Percentiles rank a stretch among this genome's conserved stretches.
These are phyloP conservation scores for Ornithoptera alexandrae DNA, from an alignment of 2,888 invertebrate genomes.

Conservation along the genomic window DNA sequence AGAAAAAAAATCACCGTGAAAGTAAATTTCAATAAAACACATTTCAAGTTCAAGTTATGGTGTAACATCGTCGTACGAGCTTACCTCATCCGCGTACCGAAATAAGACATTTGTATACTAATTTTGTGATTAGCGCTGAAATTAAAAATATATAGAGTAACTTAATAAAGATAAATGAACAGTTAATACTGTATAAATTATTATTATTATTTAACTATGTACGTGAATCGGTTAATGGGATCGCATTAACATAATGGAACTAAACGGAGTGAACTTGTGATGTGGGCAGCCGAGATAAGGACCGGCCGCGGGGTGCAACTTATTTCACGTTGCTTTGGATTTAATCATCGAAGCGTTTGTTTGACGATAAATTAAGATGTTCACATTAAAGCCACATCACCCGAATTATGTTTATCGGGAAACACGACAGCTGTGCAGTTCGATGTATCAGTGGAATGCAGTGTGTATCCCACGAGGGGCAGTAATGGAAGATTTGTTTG, in stretches of 20 bases:
- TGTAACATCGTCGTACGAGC: no score
- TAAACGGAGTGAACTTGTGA: neutral
- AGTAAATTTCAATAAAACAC: no score
- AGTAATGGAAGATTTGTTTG: no score
- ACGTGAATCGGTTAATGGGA: neutral
- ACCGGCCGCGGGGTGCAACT: neutral
- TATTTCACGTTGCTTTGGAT: neutral
- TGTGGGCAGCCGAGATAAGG: neutral
- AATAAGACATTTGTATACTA: no score
- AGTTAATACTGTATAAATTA: constrained; percentile 8
- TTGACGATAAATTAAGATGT: no score
- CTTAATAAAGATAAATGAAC: neutral
- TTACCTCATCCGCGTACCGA: no score
- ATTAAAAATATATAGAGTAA: neutral
- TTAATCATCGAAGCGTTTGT: no score
- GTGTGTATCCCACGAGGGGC: no score
- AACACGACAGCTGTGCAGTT: no score
- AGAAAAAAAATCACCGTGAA: no score
- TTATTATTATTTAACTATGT: constrained; percentile 2
- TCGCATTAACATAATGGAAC: neutral
- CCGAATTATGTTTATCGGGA: neutral
- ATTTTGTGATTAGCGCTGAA: neutral
- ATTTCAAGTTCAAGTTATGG: no score
- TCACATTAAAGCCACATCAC: neutral
- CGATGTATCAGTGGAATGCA: no score